phyloP scores from a whole-genome alignment of 2,113 vertebrate species.

The Micronycteris hirsuta region DNA sequence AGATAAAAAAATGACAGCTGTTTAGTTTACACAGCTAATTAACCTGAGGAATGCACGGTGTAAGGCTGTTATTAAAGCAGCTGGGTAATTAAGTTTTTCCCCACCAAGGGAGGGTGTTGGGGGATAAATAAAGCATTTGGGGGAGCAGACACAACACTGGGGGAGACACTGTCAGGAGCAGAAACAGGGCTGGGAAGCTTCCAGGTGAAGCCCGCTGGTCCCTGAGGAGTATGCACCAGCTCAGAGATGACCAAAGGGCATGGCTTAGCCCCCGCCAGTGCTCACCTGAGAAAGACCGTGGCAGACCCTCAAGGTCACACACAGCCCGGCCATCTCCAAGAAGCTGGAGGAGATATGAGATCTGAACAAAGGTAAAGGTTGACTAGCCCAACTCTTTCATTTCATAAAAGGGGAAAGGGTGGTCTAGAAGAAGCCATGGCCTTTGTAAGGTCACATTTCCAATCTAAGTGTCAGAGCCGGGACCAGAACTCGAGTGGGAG shows the following conservation, averaged over 20 bases:
- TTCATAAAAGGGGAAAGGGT: background rate
- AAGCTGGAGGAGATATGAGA: background rate
- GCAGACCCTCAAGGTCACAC: background rate
- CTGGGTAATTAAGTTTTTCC: conserved; percentile 35
- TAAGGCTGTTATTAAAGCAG: conserved; percentile 43
- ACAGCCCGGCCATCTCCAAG: background rate
- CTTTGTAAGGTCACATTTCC: background rate
- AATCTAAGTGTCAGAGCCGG: background rate
- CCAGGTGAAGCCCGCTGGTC: background rate
- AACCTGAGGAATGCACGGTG: conserved; percentile 14
- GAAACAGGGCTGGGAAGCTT: background rate
- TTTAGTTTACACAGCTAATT: conserved; percentile 42
- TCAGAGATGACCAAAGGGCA: background rate
- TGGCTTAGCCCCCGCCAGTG: background rate
- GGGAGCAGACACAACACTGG: background rate
- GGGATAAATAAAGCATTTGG: background rate
- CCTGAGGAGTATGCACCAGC: background rate
- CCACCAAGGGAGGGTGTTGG: background rate
- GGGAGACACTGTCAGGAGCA: background rate
- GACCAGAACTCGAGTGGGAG: background rate
- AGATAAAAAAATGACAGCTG: conserved; percentile 48
- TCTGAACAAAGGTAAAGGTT: background rate
- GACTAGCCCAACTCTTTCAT: background rate
- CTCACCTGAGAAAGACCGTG: background rate
- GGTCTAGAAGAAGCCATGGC: background rate